Evolutionary conservation across 2,113 vertebrate species (phyloP).

Genomic region (Labeo catla): DNA sequence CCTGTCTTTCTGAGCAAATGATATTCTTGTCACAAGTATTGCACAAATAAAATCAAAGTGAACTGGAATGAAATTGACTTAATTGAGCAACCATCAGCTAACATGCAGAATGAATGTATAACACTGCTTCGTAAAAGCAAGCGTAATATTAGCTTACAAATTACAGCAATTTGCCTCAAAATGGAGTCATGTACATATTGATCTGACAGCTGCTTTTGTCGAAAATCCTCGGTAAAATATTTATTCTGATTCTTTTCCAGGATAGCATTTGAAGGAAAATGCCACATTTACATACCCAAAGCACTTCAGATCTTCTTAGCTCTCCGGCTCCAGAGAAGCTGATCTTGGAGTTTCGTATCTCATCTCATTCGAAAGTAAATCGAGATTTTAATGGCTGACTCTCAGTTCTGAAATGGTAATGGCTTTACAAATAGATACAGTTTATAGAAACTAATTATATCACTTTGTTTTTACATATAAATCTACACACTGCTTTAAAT

Average conservation of each 20-base stretch:
- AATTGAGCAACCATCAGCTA: background rate
- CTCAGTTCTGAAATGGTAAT: background rate
- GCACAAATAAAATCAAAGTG: background rate
- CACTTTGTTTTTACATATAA: background rate
- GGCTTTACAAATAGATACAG: background rate
- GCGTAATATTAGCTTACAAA: constrained; percentile 11
- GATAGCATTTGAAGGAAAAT: constrained; percentile 33
- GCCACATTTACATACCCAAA: constrained; percentile 41
- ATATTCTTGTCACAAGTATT: background rate
- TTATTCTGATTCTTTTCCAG: constrained; percentile 23
- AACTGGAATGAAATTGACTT: constrained; percentile 2
- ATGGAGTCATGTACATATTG: constrained; percentile 23
- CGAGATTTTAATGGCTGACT: background rate
- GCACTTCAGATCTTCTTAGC: constrained; percentile 24
- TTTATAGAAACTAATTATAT: background rate
- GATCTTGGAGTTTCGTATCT: background rate
- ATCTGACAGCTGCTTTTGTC: constrained; percentile 4
- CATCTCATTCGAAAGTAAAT: background rate
- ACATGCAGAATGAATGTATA: background rate
- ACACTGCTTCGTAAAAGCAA: background rate
- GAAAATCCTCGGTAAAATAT: constrained; percentile 30
- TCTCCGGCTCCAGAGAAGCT: background rate
- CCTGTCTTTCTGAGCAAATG: background rate
- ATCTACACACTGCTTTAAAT: background rate
- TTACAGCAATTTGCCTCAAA: background rate